Base-by-base conservation (phyloP, 2,888 invertebrate genomes). In the Rhagonycha lutea region DNA sequence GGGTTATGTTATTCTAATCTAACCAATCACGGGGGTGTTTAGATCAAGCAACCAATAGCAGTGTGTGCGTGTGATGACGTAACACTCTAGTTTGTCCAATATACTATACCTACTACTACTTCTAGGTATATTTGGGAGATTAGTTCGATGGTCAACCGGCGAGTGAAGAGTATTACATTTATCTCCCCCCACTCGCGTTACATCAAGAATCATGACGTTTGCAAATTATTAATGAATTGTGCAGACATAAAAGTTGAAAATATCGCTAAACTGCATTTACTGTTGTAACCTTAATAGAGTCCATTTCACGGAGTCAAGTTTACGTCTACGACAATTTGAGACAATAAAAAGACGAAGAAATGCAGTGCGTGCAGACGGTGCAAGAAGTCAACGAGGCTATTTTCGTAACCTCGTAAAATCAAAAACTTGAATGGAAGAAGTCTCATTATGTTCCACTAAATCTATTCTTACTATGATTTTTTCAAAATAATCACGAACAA, bases 311-410 rank as follows among this genome's bases (percentile, higher is more conserved):
- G 47, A 47, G 47, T 47, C 62, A 32, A 73, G 71, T 78, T 78
- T 78, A 78, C 75, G 75, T 69, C 75, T 61, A 72, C 78, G 73
- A 75, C 73, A 70, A 70, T 73, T 70, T 72, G 67, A 47, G 61
- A 69, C 73, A 72, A 76, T 76, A 70, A 73, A 78, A 77, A 73
- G 67, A 47, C 69, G 67, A 47, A 68, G 70, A 63, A 61, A 70
- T 70, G 71, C 71, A 5, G 47, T 47, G 47, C 47, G n/a, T 47
- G 47, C 47, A 47, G n/a, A 47, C 47, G 47, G 7, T 47, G 47
- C n/a, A 47, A 47, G 47, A 47, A 47, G 47, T 47, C 47, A n/a
- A 47, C 47, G 47, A 47, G 7, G 47, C n/a, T 47, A 47, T 47
- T 72, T 69, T 72, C 63, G 69, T 61, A 69, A 67, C 72, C 68